phyloP scores from a whole-genome alignment of 2,797 vertebrate species.

The Adelosebastes latens region DNA sequence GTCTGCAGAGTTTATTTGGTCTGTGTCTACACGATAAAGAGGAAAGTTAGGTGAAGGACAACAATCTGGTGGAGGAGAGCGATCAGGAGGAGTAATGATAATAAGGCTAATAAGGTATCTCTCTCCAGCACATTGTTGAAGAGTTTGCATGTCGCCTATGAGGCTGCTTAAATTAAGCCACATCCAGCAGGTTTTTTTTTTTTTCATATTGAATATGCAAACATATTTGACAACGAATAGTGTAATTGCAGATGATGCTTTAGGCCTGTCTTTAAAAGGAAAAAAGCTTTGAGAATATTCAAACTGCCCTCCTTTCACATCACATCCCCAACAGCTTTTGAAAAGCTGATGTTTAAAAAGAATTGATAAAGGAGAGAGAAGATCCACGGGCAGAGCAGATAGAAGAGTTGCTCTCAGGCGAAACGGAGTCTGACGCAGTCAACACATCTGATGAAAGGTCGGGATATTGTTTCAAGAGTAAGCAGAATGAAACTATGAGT shows the following conservation, averaged over 20 bases:
- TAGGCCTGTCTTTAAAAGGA: slow-evolving; percentile 61
- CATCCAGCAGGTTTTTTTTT: slow-evolving; percentile 63
- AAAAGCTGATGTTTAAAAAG: slow-evolving; percentile 77
- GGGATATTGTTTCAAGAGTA: slow-evolving; percentile 55
- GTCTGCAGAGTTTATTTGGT: slow-evolving; percentile 45
- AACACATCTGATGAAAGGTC: slow-evolving; percentile 71
- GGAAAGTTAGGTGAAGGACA: slow-evolving; percentile 76
- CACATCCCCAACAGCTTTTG: slow-evolving; percentile 68
- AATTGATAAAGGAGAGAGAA: slow-evolving; percentile 71
- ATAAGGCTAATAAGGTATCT: slow-evolving; percentile 80
- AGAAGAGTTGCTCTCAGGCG: slow-evolving; percentile 39
- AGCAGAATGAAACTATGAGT: slow-evolving; percentile 40
- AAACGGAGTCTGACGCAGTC: slow-evolving; percentile 44
- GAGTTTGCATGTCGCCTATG: slow-evolving; percentile 71
- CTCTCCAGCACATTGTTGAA: slow-evolving; percentile 76
- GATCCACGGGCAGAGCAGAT: slow-evolving; percentile 61
- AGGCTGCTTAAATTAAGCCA: slow-evolving; percentile 80
- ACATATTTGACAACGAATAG: slow-evolving; percentile 62
- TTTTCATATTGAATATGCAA: slow-evolving; percentile 72
- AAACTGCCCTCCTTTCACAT: slow-evolving; percentile 68
- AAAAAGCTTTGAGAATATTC: slow-evolving; percentile 64
- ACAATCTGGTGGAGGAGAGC: slow-evolving; percentile 63
- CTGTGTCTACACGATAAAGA: slow-evolving; percentile 75
- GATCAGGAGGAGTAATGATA: slow-evolving; percentile 70
- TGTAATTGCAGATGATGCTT: slow-evolving; percentile 78